These are phyloP conservation scores for Rhinogobius similis DNA, from an alignment of 2,113 vertebrate species.

Conservation along the genomic window DNA sequence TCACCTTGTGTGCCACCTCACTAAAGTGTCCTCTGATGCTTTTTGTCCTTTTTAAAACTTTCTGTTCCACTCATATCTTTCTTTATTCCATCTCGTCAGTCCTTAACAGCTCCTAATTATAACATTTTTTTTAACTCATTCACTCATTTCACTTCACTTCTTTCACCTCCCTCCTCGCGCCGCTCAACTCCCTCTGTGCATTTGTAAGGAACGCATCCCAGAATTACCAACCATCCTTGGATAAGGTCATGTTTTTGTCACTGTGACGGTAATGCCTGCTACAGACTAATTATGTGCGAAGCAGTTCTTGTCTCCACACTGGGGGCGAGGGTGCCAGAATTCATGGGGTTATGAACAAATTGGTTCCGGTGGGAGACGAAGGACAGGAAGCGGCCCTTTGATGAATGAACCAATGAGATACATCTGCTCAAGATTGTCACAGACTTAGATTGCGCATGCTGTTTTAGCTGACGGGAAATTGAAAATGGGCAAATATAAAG, in stretches of 20 bases:
- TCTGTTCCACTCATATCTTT: constrained; percentile 24
- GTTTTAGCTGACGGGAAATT: constrained; percentile 39
- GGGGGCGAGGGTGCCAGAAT: constrained; percentile 55
- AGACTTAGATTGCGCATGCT: constrained; percentile 20
- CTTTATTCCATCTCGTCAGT: constrained; percentile 26
- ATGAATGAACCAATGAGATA: constrained; percentile 71
- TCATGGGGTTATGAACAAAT: constrained; percentile 73
- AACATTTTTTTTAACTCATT: constrained; percentile 62
- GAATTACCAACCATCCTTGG: constrained; percentile 53
- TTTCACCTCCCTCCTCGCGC: constrained; percentile 27
- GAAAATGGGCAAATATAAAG: constrained; percentile 20
- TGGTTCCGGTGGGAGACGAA: constrained; percentile 69
- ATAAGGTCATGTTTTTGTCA: constrained; percentile 70
- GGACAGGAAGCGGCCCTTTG: constrained; percentile 69
- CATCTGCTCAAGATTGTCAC: constrained; percentile 30
- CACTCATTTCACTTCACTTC: constrained; percentile 53
- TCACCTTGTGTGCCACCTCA: constrained; percentile 9
- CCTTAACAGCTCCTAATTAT: constrained; percentile 59
- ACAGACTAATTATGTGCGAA: constrained; percentile 70
- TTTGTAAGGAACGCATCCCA: constrained; percentile 25
- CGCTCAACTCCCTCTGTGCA: constrained; percentile 30
- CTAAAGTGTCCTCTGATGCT: constrained; percentile 16
- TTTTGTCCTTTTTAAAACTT: constrained; percentile 36
- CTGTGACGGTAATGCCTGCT: constrained; percentile 58
- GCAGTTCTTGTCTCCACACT: constrained; percentile 51